Conservation (phyloP, 2,113 vertebrate species). For the Camelus bactrianus region DNA sequence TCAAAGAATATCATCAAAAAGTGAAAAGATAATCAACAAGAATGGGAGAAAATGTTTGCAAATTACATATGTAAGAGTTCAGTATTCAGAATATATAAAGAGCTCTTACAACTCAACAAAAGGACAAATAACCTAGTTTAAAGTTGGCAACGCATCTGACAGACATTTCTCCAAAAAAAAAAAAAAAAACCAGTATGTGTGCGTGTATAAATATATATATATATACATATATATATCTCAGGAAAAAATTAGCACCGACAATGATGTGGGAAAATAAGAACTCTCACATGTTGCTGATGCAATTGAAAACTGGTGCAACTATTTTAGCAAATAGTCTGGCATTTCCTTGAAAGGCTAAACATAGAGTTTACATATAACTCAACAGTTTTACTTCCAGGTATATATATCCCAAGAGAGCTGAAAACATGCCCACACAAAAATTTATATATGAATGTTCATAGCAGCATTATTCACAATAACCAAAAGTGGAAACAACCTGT, state of each 20-base stretch:
- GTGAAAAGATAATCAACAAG: not conserved
- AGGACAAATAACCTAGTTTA: not conserved
- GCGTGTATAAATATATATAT: not conserved
- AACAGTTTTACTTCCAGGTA: not conserved
- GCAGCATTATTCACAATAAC: not conserved
- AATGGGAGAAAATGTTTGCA: not conserved
- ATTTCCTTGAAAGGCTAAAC: not conserved
- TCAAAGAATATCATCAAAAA: not conserved
- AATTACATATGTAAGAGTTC: not conserved
- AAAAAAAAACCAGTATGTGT: not conserved
- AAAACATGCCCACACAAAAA: not conserved
- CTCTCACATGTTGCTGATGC: not conserved
- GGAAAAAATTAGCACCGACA: not conserved
- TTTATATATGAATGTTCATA: not conserved
- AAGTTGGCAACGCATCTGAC: not conserved
- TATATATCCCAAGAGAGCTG: not conserved
- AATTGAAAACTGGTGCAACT: not conserved
- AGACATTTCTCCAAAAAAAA: not conserved
- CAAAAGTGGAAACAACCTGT: not conserved
- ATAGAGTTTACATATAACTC: not conserved
- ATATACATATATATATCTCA: not conserved
- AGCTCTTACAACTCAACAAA: not conserved
- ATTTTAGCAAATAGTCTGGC: not conserved
- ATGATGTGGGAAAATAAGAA: not conserved
- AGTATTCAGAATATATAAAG: not conserved